Conservation (phyloP, 2,888 invertebrate species). For the Leucoma salicis region DNA sequence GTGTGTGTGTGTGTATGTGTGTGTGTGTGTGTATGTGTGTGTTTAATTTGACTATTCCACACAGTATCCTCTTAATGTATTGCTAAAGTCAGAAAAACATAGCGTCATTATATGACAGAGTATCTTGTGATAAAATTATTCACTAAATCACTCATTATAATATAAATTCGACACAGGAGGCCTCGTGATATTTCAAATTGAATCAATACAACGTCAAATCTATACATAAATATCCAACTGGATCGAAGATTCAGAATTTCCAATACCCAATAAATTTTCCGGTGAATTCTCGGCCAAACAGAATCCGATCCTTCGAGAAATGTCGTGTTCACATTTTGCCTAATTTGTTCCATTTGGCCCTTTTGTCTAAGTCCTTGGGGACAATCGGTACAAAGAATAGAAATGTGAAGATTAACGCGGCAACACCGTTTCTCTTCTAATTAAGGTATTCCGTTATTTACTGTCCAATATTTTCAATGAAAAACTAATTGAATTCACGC, state of each 20-base stretch:
- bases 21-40: too few relatives aligned
- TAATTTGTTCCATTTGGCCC: conserved; percentile 28
- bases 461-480: conserved; percentile 20
- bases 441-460: conserved; percentile 26
- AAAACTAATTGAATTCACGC: conserved; percentile 18
- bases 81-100: too few relatives aligned
- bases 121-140: too few relatives aligned
- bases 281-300: conserved; percentile 1
- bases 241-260: conserved; percentile 7
- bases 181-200: neutral
- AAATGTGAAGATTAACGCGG: conserved; percentile 25
- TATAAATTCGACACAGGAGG: too few relatives aligned
- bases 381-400: conserved; percentile 27
- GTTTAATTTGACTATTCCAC: too few relatives aligned
- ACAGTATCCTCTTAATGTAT: too few relatives aligned
- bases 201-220: neutral
- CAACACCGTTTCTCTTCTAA: conserved; percentile 15
- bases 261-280: conserved; percentile 9
- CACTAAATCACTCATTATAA: too few relatives aligned
- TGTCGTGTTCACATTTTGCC: conserved; percentile 10
- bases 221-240: conserved; percentile 4
- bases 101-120: too few relatives aligned
- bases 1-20: too few relatives aligned
- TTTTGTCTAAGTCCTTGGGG: conserved; percentile 18
- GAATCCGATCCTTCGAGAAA: conserved; percentile 5